Percentiles rank a stretch among this genome's conserved stretches.
phyloP scores from a whole-genome alignment of 2,888 invertebrate genomes.

The Pycnomerus fuliginosus region DNA sequence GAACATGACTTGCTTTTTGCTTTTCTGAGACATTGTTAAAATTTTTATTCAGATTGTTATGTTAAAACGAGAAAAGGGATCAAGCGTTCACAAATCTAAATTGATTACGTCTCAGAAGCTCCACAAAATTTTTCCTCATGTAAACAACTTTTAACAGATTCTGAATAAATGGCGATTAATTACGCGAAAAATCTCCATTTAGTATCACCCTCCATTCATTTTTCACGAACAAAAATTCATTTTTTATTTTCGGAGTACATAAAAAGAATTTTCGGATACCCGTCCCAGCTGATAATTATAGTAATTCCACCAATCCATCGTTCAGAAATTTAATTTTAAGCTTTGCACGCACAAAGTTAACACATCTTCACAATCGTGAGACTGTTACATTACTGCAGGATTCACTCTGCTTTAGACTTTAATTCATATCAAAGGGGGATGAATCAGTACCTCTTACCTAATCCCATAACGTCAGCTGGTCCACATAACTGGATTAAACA shows the following conservation, averaged over 20 bases:
- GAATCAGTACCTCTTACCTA: slow-evolving; percentile 34
- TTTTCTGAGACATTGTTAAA: too few species aligned
- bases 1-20: too few species aligned
- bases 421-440: slow-evolving; percentile 29
- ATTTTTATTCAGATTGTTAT: too few species aligned
- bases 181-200: not conserved
- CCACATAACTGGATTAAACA: slow-evolving; percentile 40
- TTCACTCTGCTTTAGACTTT: too few species aligned
- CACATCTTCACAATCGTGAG: too few species aligned
- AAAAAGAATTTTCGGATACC: slow-evolving; percentile 7
- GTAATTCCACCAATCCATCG: slow-evolving; percentile 26
- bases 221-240: too few species aligned
- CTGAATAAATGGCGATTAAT: slow-evolving; percentile 4
- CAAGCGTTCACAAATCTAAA: too few species aligned
- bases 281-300: slow-evolving; percentile 19
- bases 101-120: too few species aligned
- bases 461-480: slow-evolving; percentile 35
- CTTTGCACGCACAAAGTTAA: too few species aligned
- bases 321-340: too few species aligned
- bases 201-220: not conserved
- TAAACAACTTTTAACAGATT: not conserved
- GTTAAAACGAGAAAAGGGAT: too few species aligned
- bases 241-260: not conserved
- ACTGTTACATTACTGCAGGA: too few species aligned
- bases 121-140: not conserved